Evolutionary conservation across 2,113 vertebrate species (phyloP).

Genomic region (Epinephelus cyanopodus): DNA sequence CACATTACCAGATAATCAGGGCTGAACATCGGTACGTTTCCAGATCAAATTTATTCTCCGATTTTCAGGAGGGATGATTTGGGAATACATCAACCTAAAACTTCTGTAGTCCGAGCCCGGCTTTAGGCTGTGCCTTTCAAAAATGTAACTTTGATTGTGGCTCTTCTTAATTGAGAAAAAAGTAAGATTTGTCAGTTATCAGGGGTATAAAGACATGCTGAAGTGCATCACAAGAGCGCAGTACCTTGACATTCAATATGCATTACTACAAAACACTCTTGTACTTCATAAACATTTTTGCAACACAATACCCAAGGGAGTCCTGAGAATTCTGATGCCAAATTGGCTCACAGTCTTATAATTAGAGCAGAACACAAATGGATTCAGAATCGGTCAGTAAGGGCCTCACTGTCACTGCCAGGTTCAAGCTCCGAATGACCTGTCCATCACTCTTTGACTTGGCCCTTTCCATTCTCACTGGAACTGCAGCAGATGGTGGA

Average conservation of each 20-base stretch:
- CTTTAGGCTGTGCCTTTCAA: too few species aligned
- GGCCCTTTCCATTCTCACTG: slow-evolving; percentile 69
- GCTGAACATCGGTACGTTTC: too few species aligned
- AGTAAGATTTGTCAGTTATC: not conserved
- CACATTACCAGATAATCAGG: too few species aligned
- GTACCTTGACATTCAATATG: not conserved
- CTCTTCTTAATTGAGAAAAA: too few species aligned
- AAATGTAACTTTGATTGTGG: too few species aligned
- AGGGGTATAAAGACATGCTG: not conserved
- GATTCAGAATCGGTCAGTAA: slow-evolving; percentile 15
- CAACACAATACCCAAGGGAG: not conserved
- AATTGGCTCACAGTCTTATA: not conserved
- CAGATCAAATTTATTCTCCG: too few species aligned
- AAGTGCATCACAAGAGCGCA: not conserved
- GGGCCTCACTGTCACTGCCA: slow-evolving; percentile 50
- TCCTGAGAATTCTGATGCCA: not conserved
- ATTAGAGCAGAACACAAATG: not conserved
- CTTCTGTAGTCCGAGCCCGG: too few species aligned
- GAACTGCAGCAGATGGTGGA: slow-evolving; percentile 89
- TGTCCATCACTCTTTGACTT: slow-evolving; percentile 84
- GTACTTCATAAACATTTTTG: not conserved
- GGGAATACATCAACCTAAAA: too few species aligned
- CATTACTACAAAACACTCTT: not conserved
- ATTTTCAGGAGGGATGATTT: too few species aligned
- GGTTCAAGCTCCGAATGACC: slow-evolving; percentile 75